Base-by-base conservation (phyloP, 2,797 vertebrate species). In the Sebastes oblongus region DNA sequence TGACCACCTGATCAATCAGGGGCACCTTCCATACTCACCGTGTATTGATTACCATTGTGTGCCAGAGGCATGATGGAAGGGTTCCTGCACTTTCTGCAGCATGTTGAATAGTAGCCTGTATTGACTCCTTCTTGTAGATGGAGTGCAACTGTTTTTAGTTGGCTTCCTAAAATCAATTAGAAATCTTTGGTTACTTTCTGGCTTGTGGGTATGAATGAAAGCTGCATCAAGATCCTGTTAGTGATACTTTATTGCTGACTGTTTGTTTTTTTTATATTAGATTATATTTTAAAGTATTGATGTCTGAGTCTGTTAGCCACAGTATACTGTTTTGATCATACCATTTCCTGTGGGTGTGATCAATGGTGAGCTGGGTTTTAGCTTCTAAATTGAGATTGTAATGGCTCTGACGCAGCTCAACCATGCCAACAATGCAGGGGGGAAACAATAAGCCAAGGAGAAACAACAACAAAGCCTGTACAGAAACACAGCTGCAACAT, bases 1-100 rank as follows among this genome's bases (percentile, higher is more conserved):
- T 72, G 78, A 80, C 82, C 75, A 58, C 67, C 46, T 80, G 78
- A 88, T 88, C 82, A 89, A 87, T 90, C 32, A 56, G 58, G 68
- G 56, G 65, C 62, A 78, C 73, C 74, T 82, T 87, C 22, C 22
- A 71, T 84, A 29, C 67, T 78, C 78, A 52, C 62, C 3, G 13
- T 66, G 25, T 56, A 89, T 90, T 71, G 91, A 90, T 90, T 77
- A 54, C 7, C 55, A 34, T 69, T 66, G 25, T 80, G 70, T 76
- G 61, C 30, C 65, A 83, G 71, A 77, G 42, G 14, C 67, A 84
- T 86, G 73, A 83, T 82, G 79, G 75, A 86, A 72, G 71, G 66
- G 50, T 60, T 86, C 72, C 72, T 55, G 5, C 46, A 34, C 80
- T 72, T 60, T 76, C 67, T 32, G 13, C 54, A 80, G 36, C 60